Evolutionary conservation across 1,140 invertebrate species (phyloP), one percentile per base, ranked within the genome.

Genomic region (Cryptotermes secundus): DNA sequence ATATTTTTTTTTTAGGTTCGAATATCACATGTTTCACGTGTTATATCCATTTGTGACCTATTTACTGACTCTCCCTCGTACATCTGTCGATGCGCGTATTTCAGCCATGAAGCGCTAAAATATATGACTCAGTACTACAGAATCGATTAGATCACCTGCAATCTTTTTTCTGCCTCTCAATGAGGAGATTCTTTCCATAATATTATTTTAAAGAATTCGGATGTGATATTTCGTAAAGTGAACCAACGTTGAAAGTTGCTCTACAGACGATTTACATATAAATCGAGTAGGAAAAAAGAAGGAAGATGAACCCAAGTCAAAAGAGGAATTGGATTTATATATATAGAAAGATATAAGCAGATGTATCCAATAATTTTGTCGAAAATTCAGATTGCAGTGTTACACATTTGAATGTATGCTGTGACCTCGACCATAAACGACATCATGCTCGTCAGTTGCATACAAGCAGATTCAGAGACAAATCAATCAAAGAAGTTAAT

Each of bases 321-420:
- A 72, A 31, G 59, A 72, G 59, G 31, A 72, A 72, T 72, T 72
- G 59, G 59, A 72, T 72, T 72, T 72, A n/a, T 72, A 72, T 72
- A 72, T 31, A 72, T 3, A 72, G n/a, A 26, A 72, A 31, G n/a
- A 72, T 4, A 72, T 26, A 31, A n/a, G n/a, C 59, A 31, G 59
- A 72, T 14, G 14, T 9, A 22, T 59, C 53, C 53, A 72, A 26
- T 16, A 72, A 22, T 72, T 72, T 72, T 72, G 0, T 72, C 26
- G 9, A 14, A 72, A 72, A 4, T 72, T 9, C 59, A 72, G n/a
- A 72, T n/a, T 49, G 45, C 45, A 42, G 9, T 1, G 53, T 1
- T 22, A 22, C 53, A 72, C 59, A 72, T 72, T 72, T 31, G 26
- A 7, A 72, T 72, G 59, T n/a, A 72, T 7, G n/a, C 26, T 10